phyloP scores from a whole-genome alignment of 2,797 vertebrate genomes.

The Falco columbarius region DNA sequence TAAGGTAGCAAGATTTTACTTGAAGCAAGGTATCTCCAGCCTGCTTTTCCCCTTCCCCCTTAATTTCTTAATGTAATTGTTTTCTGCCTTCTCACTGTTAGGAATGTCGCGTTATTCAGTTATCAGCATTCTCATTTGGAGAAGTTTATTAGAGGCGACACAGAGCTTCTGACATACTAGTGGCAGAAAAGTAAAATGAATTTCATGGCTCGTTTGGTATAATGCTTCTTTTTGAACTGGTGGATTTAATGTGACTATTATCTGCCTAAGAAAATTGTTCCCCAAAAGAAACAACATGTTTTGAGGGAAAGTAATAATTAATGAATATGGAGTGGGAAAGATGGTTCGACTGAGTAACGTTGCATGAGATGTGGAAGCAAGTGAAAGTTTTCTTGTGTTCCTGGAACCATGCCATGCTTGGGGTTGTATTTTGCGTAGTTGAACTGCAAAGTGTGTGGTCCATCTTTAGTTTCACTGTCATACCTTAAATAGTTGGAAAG shows the following conservation, averaged over 20 bases:
- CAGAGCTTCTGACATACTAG: conserved; percentile 55
- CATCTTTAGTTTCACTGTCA: not conserved
- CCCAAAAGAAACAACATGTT: not conserved
- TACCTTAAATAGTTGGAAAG: not conserved
- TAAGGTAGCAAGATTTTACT: not conserved
- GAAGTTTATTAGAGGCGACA: conserved; percentile 35
- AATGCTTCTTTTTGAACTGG: conserved; percentile 21
- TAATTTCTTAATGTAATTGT: conserved; percentile 49
- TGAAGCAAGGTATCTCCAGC: not conserved
- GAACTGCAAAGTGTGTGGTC: not conserved
- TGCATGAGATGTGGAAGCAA: not conserved
- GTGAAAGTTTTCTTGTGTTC: not conserved
- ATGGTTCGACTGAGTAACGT: not conserved
- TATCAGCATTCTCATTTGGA: conserved; percentile 42
- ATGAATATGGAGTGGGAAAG: not conserved
- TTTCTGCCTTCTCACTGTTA: conserved; percentile 56
- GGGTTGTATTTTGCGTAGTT: not conserved
- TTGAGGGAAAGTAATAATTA: not conserved
- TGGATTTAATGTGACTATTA: conserved; percentile 36
- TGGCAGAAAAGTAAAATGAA: conserved; percentile 31
- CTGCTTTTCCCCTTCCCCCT: not conserved
- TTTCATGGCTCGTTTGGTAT: conserved; percentile 57
- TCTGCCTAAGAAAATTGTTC: conserved; percentile 23
- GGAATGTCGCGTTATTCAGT: conserved; percentile 54
- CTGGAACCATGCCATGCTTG: not conserved